Percentiles rank a stretch among this genome's conserved stretches.
These are phyloP conservation scores for Aradophagus sp. DNA, from an alignment of 1,140 invertebrate species.

Conservation along the genomic window DNA sequence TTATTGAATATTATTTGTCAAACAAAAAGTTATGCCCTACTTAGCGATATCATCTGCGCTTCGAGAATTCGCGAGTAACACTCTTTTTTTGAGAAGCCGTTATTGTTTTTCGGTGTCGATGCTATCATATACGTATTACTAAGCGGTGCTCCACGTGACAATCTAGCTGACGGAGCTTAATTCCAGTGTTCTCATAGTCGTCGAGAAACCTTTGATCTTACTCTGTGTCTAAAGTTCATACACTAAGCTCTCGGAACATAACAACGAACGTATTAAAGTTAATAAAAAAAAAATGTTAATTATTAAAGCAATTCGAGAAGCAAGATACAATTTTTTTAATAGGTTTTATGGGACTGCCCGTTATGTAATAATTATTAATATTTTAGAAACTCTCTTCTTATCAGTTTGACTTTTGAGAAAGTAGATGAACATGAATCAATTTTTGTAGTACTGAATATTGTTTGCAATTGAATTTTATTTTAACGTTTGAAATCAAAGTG, in stretches of 20 bases:
- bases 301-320: too few species aligned
- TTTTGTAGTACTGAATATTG: too few species aligned
- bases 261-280: constrained; percentile 5
- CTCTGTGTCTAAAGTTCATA: constrained; percentile 15
- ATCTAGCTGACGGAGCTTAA: constrained; percentile 59
- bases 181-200: constrained; percentile 35
- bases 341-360: too few species aligned
- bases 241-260: constrained; percentile 25
- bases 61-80: constrained; percentile 24
- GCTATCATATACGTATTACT: constrained; percentile 45
- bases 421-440: too few species aligned
- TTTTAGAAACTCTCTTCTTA: too few species aligned
- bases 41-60: constrained; percentile 16
- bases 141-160: constrained; percentile 32
- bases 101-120: constrained; percentile 55
- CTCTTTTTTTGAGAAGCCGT: constrained; percentile 34
- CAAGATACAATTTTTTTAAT: too few species aligned
- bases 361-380: too few species aligned
- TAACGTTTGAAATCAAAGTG: too few species aligned
- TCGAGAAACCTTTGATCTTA: constrained; percentile 56
- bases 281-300: not conserved
- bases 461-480: too few species aligned
- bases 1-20: constrained; percentile 15
- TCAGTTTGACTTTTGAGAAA: too few species aligned
- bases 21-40: constrained; percentile 35